Base-by-base conservation (phyloP, 1,140 invertebrate genomes). In the Anthonomus grandis region DNA sequence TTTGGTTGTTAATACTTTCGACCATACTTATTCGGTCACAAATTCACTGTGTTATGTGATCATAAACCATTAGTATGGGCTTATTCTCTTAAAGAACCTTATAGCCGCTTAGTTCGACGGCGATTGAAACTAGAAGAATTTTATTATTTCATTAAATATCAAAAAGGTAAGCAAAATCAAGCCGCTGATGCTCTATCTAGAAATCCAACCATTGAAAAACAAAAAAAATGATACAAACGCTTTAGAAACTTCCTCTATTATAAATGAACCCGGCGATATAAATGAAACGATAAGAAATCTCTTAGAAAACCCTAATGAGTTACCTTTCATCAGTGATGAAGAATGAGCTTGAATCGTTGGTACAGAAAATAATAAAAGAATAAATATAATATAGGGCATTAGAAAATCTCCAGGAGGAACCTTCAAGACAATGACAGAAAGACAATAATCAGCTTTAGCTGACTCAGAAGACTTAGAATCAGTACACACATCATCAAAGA, bases 41-140 rank as follows among this genome's bases (percentile, higher is more conserved):
- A 72, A 27, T 81, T 80, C 54, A 74, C 46, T 4, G 51, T 63
- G 19, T 45, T 27, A 9, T 50, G 49, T 12, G 57, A 62, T 38
- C 57, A 63, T 44, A 56, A 63, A 44, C 60, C 57, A 8, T 21
- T 63, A 17, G 27, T 50, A 36, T 62, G 60, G 60, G 34, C 59
- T 21, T 46, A 49, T 22, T 50, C 49, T 17, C n/a, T 62, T 10
- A 62, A 56, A 31, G 42, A 60, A 34, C 19, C 46, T 4, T 53
- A 51, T 46, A 46, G 17, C 3, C 36, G 55, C 51, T 36, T 63
- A 31, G 36, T 57, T 13, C 47, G 47, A 34, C 57, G 54, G 49
- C 22, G 45, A 15, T 19, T 57, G 8, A 52, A 44, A 45, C 25
- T 58, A 25, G 51, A 59, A 50, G 31, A 62, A 47, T 62, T 55